Evolutionary conservation across 2,113 vertebrate genomes (phyloP).

Genomic region (Nipponia nippon): DNA sequence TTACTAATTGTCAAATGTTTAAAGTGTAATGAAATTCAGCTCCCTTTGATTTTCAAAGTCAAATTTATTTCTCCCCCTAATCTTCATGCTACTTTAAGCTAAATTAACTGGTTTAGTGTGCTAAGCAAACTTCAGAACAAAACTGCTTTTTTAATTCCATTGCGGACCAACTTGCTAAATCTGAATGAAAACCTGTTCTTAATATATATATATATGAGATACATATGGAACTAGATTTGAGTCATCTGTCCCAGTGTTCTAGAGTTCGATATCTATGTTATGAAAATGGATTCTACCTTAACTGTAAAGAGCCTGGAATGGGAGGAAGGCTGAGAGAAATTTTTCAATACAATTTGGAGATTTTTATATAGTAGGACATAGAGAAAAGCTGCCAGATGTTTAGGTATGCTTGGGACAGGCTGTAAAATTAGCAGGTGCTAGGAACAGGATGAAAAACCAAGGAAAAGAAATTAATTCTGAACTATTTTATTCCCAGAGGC

Average conservation of each 20-base stretch:
- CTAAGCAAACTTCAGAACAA: neutral
- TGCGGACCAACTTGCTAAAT: neutral
- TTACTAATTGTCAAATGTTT: neutral
- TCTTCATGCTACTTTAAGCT: neutral
- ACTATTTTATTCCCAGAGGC: neutral
- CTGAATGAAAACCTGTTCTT: neutral
- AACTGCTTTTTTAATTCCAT: neutral
- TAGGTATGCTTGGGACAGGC: neutral
- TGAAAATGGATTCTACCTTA: neutral
- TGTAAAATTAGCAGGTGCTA: neutral
- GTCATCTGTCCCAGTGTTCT: neutral
- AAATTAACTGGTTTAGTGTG: neutral
- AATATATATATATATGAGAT: neutral
- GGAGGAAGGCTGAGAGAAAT: neutral
- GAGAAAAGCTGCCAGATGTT: neutral
- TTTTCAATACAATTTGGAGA: neutral
- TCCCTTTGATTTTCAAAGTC: neutral
- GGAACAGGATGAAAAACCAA: neutral
- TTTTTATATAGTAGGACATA: neutral
- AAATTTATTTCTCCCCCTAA: neutral
- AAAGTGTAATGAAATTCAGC: neutral
- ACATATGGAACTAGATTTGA: neutral
- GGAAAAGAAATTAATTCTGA: neutral
- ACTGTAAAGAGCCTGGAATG: neutral
- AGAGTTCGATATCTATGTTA: neutral